Base-by-base conservation (phyloP, 53 echinoderm and acorn worm species). In the Temnopleurus reevesii region DNA sequence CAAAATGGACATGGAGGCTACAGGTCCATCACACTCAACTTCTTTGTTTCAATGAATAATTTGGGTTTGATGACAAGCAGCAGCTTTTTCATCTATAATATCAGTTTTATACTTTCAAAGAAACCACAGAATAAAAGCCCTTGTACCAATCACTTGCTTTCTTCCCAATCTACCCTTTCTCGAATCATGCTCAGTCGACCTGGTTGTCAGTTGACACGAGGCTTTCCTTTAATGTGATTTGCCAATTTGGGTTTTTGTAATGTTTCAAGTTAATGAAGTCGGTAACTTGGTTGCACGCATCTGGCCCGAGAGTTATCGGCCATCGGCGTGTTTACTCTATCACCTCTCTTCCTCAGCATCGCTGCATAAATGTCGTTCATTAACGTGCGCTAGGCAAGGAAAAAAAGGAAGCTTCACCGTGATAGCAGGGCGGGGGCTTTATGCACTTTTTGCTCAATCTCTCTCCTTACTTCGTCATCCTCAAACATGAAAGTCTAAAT, bases 201-300 rank as follows among this genome's bases (percentile, higher is more conserved):
- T 87, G 71, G 88, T 87, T 87, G 88, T 59, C 88, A 31, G 85
- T 59, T 7, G 38, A 66, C 71, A 49, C 71, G 49, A 61, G 65
- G 88, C 71, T 47, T 53, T 34, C 27, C 85, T 85, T 65, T 87
- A 87, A 87, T 87, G 88, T 87, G 88, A 87, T 87, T 87, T 87
- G 71, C 88, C 88, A 87, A 87, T 87, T 87, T 87, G 76, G 49
- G 85, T 85, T 87, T 87, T 87, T 87, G 88, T 87, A 87, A 87
- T 87, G 88, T 87, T 87, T 87, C 88, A 87, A 87, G 88, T 87
- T 87, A 87, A 87, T 66, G 88, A 87, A 87, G 88, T 18, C 71
- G 88, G 88, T 87, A 87, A 87, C 88, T 66, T 66, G 88, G 88
- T 71, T 66, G 51, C 66, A 66, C 71, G 71, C 88, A 87, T 87